Base-by-base conservation (phyloP, 2,888 invertebrate genomes). In the Drosophila percnosoma region DNA sequence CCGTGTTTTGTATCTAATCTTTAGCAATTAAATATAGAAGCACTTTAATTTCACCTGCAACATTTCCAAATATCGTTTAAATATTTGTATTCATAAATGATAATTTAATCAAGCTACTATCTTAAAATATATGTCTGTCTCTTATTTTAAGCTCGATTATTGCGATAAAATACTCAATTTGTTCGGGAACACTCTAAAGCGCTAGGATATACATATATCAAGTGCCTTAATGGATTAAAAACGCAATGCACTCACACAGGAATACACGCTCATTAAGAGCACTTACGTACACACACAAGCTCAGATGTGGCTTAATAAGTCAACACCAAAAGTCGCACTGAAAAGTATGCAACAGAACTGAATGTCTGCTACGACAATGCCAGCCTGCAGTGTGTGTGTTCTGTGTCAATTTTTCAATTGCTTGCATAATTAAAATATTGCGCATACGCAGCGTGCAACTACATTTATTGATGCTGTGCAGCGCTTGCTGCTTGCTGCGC, bases 381-480 rank as follows among this genome's bases (percentile, higher is more conserved):
- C 18, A 40, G 40, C 1, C 45, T 45, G 15, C 15, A 24, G 27
- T 58, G 31, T 42, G 63, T 58, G 52, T 69, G 48, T 55, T 38
- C 68, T 60, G 68, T 73, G 78, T 62, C 70, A 65, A 64, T 73
- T 79, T 79, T 79, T 79, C 73, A 73, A 81, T 79, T 79, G 81
- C 75, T 82, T 80, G 78, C 78, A 83, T 78, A 82, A 81, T 82
- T 80, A 83, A 82, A 77, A 83, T 83, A 81, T 81, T 73, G 70
- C 82, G 70, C 68, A 83, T 73, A 75, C 78, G 73, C 82, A 84
- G 82, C 81, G 70, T 82, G 82, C 24, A 60, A 70, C 74, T 67
- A 78, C 84, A 82, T 78, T 77, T 80, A 80, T 82, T 77, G 78
- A 73, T 72, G 74, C 77, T 71, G 62, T 72, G 59, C 24, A 24